Evolutionary conservation across 2,113 vertebrate genomes (phyloP), one percentile per base, ranked within the genome.

Genomic region (Hypomesus transpacificus): DNA sequence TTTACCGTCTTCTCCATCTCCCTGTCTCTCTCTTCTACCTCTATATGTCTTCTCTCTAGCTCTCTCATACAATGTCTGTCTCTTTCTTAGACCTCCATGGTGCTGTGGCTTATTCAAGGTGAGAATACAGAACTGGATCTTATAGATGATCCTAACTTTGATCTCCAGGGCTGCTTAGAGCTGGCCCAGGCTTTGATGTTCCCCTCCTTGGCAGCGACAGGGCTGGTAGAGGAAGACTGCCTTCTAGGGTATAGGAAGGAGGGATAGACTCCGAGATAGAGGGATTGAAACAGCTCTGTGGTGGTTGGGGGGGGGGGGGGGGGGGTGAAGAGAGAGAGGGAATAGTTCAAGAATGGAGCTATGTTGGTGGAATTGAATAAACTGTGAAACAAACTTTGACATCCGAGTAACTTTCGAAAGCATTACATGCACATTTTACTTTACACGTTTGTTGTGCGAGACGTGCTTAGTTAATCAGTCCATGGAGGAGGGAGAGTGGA

Each of bases 401-500:
- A 3, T 17, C 16, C 16, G 17, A 56, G 54, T 18, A 20, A 20
- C 16, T 56, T 17, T 17, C 4, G 54, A 20, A 56, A 3, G 54
- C 16, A 9, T 8, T 2, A 20, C 16, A 56, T n/a, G 54, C 54
- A 18, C 54, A 56, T n/a, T 56, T 56, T n/a, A 16, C n/a, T 56
- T 20, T 7, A n/a, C 16, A 4, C 16, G n/a, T 56, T 56, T 5
- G 16, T 56, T 56, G 16, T 56, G n/a, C 17, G 4, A 56, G n/a
- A 56, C 54, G 17, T 18, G n/a, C 16, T 17, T 17, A 56, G 54
- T 18, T 56, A 56, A 56, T 46, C 39, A 46, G 39, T 46, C 39
- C 24, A 52, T 17, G 62, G 66, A 46, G 68, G 73, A 67, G 57
- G 53, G 73, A 73, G 67, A 62, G 24, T 28, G 24, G 60, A 66